Evolutionary conservation across 2,888 invertebrate genomes (phyloP).

Genomic region (Gasteruption jaculator): DNA sequence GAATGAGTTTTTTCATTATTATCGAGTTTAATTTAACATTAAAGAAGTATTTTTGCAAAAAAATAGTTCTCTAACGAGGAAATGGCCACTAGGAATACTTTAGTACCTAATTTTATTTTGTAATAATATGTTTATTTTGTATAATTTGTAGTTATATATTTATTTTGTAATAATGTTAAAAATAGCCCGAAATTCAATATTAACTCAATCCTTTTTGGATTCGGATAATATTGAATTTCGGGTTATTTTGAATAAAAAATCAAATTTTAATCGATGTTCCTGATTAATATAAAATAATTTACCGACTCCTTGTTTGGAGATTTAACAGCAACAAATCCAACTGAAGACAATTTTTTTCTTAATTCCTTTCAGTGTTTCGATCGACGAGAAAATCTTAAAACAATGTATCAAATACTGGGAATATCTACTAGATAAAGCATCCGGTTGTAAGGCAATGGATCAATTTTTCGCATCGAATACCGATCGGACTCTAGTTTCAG

Average conservation of each 20-base stretch:
- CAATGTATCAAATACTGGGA: slow-evolving; percentile 82
- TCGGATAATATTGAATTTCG: too few relatives aligned
- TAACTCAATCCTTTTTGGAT: too few relatives aligned
- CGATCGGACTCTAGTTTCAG: slow-evolving; percentile 68
- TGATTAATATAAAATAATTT: too few relatives aligned
- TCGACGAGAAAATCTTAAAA: slow-evolving; percentile 62
- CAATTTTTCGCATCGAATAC: slow-evolving; percentile 70
- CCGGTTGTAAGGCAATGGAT: slow-evolving; percentile 78
- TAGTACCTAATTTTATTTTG: too few relatives aligned
- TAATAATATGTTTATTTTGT: background rate
- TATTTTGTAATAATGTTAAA: background rate
- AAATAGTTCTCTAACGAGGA: too few relatives aligned
- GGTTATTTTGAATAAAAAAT: too few relatives aligned
- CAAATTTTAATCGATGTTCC: too few relatives aligned
- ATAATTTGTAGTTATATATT: background rate
- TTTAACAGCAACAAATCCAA: too few relatives aligned
- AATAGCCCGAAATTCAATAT: background rate
- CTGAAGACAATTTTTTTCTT: background rate
- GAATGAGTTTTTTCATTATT: background rate
- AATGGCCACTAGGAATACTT: too few relatives aligned
- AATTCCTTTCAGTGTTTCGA: slow-evolving; percentile 38
- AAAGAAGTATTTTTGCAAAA: background rate
- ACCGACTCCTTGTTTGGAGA: too few relatives aligned
- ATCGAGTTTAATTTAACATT: background rate
- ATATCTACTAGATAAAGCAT: slow-evolving; percentile 74